Evolutionary conservation across 2,797 vertebrate genomes (phyloP).

Genomic region (Phaenicophaeus curvirostris): DNA sequence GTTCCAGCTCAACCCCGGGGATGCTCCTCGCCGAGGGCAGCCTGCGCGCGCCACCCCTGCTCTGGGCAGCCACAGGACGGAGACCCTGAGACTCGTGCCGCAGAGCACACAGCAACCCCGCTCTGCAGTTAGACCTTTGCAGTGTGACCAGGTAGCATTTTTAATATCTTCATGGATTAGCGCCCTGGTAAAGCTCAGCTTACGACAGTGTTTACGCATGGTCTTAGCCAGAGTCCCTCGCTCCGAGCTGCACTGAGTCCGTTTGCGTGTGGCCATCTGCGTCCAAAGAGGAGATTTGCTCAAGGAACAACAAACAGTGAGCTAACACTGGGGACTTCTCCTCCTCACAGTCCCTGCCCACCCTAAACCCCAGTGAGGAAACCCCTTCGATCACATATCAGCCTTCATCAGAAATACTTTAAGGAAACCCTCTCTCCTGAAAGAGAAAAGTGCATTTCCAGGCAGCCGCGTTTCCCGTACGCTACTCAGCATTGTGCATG

Average conservation of each 20-base stretch:
- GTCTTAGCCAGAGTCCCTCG: not conserved
- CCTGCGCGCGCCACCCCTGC: no score
- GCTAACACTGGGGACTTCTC: not conserved
- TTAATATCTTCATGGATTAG: slow-evolving; percentile 5
- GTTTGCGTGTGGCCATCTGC: not conserved
- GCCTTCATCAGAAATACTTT: not conserved
- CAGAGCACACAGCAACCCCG: not conserved
- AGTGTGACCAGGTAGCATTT: not conserved
- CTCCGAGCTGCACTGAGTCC: not conserved
- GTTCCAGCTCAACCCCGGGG: not conserved
- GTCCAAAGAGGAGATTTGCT: not conserved
- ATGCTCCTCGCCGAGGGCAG: fast-evolving
- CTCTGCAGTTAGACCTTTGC: not conserved
- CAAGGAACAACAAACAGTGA: not conserved
- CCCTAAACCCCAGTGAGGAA: not conserved
- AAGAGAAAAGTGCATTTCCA: not conserved
- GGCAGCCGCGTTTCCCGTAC: fast-evolving
- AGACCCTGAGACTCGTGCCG: not conserved
- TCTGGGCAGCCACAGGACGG: not conserved
- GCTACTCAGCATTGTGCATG: fast-evolving
- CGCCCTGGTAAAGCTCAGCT: not conserved
- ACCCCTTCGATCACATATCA: not conserved
- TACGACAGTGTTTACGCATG: not conserved
- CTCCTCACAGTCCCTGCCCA: not conserved
- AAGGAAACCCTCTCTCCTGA: not conserved